Percentiles rank a stretch among this genome's conserved stretches.
Evolutionary conservation across 1,140 invertebrate genomes (phyloP).

Genomic region (Drosophila lacertosa): DNA sequence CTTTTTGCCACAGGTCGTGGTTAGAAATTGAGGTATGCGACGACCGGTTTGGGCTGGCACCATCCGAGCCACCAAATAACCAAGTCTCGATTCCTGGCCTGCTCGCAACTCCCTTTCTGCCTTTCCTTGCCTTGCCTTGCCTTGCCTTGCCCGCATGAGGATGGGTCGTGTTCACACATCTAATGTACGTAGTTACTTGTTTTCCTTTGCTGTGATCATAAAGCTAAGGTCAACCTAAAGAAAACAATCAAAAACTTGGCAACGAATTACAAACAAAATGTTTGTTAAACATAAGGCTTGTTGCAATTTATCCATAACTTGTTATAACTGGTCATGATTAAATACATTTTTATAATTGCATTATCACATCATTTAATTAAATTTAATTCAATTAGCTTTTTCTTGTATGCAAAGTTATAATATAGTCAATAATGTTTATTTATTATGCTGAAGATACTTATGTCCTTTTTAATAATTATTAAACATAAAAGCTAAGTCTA

Average conservation of each 20-base stretch:
- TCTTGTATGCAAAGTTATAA: no score
- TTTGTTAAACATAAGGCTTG: constrained; percentile 65
- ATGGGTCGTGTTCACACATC: constrained; percentile 72
- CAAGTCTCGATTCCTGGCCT: constrained; percentile 42
- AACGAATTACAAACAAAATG: constrained; percentile 62
- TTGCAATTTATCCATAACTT: no score
- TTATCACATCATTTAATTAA: no score
- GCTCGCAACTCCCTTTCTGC: no score
- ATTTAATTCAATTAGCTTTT: no score
- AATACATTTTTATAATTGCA: no score
- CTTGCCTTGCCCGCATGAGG: constrained; percentile 33
- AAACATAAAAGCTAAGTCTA: no score
- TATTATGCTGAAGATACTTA: no score
- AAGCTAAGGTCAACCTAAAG: constrained; percentile 66
- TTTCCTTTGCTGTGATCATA: constrained; percentile 62
- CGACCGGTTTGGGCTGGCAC: constrained; percentile 79
- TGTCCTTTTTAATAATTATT: no score
- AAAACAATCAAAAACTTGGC: constrained; percentile 32
- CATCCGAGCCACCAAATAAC: constrained; percentile 46
- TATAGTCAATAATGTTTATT: no score
- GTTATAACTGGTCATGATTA: no score
- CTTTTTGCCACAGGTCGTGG: constrained; percentile 73
- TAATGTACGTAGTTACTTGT: constrained; percentile 72
- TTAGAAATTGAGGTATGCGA: constrained; percentile 79
- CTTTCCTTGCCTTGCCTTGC: constrained; percentile 17